phyloP scores from a whole-genome alignment of 1,140 invertebrate species.

The Armadillidium nasatum region DNA sequence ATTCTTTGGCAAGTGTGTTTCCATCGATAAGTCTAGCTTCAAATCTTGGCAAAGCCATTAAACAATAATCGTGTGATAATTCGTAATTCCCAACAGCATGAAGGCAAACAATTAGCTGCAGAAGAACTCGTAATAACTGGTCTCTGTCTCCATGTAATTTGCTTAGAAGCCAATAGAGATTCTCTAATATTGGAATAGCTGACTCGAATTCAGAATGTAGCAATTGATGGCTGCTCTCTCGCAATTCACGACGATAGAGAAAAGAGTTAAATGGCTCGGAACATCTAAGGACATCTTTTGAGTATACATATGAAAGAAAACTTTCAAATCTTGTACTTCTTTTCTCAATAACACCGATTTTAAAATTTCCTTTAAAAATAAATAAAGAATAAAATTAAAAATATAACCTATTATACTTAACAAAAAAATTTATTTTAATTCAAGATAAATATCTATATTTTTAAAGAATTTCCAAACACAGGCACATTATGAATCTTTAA shows the following conservation, averaged over 20 bases:
- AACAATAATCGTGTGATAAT: conserved; percentile 63
- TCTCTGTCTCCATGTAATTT: conserved; percentile 68
- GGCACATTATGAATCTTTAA: too few species aligned
- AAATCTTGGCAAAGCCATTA: conserved; percentile 62
- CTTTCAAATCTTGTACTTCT: conserved; percentile 67
- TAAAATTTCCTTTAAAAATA: background rate
- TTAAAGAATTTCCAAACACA: too few species aligned
- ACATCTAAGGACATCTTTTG: conserved; percentile 57
- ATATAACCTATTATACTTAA: too few species aligned
- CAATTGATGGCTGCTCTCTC: conserved; percentile 59
- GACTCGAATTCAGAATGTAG: conserved; percentile 59
- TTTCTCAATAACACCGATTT: conserved; percentile 59
- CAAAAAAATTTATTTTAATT: too few species aligned
- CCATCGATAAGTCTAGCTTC: conserved; percentile 58
- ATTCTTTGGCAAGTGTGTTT: conserved; percentile 57
- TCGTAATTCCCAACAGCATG: conserved; percentile 55
- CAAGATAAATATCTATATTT: too few species aligned
- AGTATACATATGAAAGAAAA: conserved; percentile 60
- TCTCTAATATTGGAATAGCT: conserved; percentile 63
- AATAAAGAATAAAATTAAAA: too few species aligned
- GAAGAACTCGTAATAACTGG: conserved; percentile 64
- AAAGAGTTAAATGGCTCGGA: conserved; percentile 61
- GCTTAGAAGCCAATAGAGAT: conserved; percentile 65
- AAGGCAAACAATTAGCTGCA: conserved; percentile 62
- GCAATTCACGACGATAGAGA: conserved; percentile 63